Percentiles rank a stretch among this genome's conserved stretches.
phyloP scores from a whole-genome alignment of 2,113 vertebrate genomes.

The Ginglymostoma cirratum region DNA sequence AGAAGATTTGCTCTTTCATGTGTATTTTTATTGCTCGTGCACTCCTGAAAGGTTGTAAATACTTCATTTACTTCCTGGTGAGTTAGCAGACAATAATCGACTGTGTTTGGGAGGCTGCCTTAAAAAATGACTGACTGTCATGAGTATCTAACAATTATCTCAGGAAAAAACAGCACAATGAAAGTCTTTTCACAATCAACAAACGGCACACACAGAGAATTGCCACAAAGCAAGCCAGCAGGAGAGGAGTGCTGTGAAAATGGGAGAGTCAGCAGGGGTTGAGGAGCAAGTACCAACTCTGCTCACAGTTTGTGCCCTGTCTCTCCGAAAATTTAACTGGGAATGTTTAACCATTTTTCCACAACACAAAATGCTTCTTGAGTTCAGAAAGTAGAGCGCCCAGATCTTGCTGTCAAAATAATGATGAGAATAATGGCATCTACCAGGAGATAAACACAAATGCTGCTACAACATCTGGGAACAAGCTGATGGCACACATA shows the following conservation, averaged over 20 bases:
- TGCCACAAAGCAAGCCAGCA: neutral
- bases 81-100: neutral
- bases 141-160: neutral
- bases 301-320: neutral
- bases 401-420: neutral
- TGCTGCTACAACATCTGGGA: neutral
- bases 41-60: neutral
- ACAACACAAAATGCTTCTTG: neutral
- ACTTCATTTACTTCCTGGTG: neutral
- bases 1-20: neutral
- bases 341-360: neutral
- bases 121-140: neutral
- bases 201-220: neutral
- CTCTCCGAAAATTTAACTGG: neutral
- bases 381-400: neutral
- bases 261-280: neutral
- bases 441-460: neutral
- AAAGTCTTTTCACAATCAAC: neutral
- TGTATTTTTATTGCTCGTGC: neutral
- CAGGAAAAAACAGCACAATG: neutral
- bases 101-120: neutral
- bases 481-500: neutral
- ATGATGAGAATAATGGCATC: neutral
- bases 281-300: neutral
- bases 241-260: neutral